Conservation (phyloP, 2,888 invertebrate species). For the Hyposoter dolosus region DNA sequence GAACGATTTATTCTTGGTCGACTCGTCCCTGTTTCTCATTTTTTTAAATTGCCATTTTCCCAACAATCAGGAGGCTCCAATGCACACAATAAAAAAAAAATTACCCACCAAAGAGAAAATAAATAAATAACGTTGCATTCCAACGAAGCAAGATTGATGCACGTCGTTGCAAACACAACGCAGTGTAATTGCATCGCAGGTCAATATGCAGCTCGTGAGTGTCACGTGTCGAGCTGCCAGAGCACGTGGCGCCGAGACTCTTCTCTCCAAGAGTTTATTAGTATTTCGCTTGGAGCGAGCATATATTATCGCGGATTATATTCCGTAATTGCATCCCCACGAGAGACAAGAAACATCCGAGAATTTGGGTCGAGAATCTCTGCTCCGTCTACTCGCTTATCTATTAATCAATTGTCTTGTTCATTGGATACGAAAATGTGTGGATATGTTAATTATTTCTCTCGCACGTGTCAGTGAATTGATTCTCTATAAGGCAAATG, state of each 20-base stretch:
- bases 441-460: slow-evolving; percentile 1
- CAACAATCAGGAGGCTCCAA: background rate
- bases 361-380: slow-evolving; percentile 8
- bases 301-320: slow-evolving; percentile 1
- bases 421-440: background rate
- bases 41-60: background rate
- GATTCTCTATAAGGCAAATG: slow-evolving; percentile 56
- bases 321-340: background rate
- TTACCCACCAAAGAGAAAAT: background rate
- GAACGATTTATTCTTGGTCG: background rate
- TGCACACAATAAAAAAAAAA: background rate
- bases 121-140: background rate
- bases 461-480: slow-evolving; percentile 67
- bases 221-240: slow-evolving; percentile 9
- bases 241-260: slow-evolving; percentile 8
- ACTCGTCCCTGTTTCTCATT: background rate
- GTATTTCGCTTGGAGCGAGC: background rate
- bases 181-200: slow-evolving; percentile 14
- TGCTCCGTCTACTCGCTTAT: background rate
- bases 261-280: background rate
- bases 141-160: background rate
- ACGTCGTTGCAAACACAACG: background rate
- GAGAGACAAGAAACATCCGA: background rate
- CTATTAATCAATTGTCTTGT: slow-evolving; percentile 3
- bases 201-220: background rate